Conservation (phyloP, 2,113 vertebrate genomes). For the Gavialis gangeticus region DNA sequence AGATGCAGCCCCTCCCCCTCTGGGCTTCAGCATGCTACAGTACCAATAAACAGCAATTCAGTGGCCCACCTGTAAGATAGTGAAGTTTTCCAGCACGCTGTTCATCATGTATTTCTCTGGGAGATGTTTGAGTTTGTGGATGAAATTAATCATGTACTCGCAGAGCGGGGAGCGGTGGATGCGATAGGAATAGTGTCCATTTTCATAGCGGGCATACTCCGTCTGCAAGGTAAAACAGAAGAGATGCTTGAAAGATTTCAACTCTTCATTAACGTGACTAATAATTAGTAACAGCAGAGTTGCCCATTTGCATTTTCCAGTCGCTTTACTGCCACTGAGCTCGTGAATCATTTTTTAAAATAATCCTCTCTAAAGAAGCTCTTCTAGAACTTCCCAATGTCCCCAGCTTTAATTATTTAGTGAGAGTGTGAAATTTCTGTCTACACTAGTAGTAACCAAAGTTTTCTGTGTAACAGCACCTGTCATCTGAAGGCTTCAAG, state of each 20-base stretch:
- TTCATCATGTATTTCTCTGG: constrained; percentile 99
- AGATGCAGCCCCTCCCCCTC: no score
- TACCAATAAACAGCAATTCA: background rate
- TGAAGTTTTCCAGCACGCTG: constrained; percentile 97
- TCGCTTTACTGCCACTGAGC: background rate
- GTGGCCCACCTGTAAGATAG: constrained; percentile 89
- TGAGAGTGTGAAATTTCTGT: background rate
- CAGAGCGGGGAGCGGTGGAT: constrained; percentile 95
- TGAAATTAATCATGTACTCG: constrained; percentile 98
- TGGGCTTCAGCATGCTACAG: background rate
- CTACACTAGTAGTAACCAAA: background rate
- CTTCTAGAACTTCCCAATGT: background rate
- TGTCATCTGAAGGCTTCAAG: background rate
- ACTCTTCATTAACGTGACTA: background rate
- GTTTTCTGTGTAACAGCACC: background rate
- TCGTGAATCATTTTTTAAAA: background rate
- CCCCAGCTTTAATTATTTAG: background rate
- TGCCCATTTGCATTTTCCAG: background rate
- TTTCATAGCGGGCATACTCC: constrained; percentile 92
- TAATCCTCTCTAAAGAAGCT: background rate
- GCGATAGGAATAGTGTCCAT: constrained; percentile 90
- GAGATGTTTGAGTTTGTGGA: constrained; percentile 96
- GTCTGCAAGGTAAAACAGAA: constrained; percentile 80
- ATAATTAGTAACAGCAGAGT: background rate
- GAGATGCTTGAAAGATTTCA: background rate